Percentiles rank a stretch among this genome's conserved stretches.
Conservation (phyloP, 2,797 vertebrate genomes). For the Manis javanica region DNA sequence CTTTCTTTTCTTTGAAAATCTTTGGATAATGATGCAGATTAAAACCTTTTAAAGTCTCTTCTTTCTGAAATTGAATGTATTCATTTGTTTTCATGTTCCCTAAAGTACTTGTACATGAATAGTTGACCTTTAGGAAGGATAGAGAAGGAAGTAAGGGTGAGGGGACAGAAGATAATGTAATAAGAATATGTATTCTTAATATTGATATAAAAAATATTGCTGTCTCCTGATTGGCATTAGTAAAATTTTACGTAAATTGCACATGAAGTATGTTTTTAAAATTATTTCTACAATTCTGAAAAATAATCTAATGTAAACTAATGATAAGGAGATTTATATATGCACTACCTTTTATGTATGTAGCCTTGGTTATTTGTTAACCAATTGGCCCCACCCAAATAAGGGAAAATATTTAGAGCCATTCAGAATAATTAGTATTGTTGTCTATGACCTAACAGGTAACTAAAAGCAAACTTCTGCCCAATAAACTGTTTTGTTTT, state of each 20-base stretch:
- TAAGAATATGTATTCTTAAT: not conserved
- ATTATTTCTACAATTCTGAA: slow-evolving; percentile 9
- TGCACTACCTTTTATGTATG: not conserved
- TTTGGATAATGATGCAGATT: not conserved
- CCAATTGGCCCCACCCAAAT: not conserved
- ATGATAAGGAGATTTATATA: not conserved
- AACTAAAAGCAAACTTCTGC: slow-evolving; percentile 22
- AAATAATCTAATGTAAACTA: not conserved
- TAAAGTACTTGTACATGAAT: not conserved
- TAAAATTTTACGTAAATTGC: not conserved
- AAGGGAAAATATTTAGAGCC: slow-evolving; percentile 9
- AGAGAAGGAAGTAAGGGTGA: not conserved
- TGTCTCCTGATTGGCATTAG: not conserved
- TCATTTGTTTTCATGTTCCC: not conserved
- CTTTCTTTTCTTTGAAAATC: not conserved
- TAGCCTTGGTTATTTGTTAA: not conserved
- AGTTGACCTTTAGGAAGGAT: not conserved
- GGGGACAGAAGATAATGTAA: not conserved
- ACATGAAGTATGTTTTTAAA: not conserved
- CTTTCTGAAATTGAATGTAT: slow-evolving; percentile 15
- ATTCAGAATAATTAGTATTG: slow-evolving; percentile 23
- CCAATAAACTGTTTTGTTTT: not conserved
- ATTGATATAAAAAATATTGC: not conserved
- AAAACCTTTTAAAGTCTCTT: not conserved
- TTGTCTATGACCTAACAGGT: slow-evolving; percentile 21